A percentile compares a stretch with the other conserved stretches of the same genome.
These are phyloP conservation scores for Zoanthus solanderi DNA, from an alignment of 92 coral and sea anemone species.

Conservation along the genomic window DNA sequence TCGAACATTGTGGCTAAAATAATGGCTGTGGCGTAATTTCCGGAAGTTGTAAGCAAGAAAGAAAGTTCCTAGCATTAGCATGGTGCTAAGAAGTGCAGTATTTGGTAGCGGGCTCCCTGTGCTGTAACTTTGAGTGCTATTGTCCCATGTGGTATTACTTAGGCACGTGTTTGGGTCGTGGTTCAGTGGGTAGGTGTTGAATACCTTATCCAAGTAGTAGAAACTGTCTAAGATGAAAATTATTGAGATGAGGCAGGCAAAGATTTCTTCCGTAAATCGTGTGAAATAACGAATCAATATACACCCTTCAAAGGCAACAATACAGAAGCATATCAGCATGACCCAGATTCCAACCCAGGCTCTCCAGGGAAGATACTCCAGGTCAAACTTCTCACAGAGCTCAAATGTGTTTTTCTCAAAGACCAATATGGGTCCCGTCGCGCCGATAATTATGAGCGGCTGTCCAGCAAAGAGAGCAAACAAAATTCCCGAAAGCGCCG, in stretches of 20 bases:
- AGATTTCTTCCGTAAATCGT: conserved; percentile 97
- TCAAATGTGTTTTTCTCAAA: conserved; percentile 89
- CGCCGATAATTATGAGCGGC: conserved; percentile 92
- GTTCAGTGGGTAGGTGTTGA: conserved; percentile 53
- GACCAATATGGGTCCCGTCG: conserved; percentile 94
- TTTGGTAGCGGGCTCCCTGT: conserved; percentile 54
- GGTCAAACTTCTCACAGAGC: conserved; percentile 68
- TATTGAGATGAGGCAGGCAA: conserved; percentile 92
- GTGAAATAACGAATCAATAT: conserved; percentile 93
- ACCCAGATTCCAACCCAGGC: conserved; percentile 99
- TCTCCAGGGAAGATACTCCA: conserved; percentile 95
- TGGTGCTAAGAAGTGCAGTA: conserved; percentile 86
- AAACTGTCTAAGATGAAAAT: conserved; percentile 91
- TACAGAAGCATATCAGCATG: conserved; percentile 90
- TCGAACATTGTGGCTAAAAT: conserved; percentile 84
- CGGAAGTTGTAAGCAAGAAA: conserved; percentile 84
- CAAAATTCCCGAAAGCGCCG: conserved; percentile 86
- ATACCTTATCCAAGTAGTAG: conserved; percentile 69
- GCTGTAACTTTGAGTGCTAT: background rate
- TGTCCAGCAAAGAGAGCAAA: conserved; percentile 96
- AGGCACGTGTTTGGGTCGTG: conserved; percentile 17
- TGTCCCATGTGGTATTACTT: conserved; percentile 34
- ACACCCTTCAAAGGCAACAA: conserved; percentile 97
- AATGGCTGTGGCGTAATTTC: conserved; percentile 90
- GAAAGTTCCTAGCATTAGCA: conserved; percentile 93